Percentiles rank a stretch among this genome's conserved stretches.
These are phyloP conservation scores for Eupithecia centaureata DNA, from an alignment of 2,888 invertebrate species.

Conservation along the genomic window DNA sequence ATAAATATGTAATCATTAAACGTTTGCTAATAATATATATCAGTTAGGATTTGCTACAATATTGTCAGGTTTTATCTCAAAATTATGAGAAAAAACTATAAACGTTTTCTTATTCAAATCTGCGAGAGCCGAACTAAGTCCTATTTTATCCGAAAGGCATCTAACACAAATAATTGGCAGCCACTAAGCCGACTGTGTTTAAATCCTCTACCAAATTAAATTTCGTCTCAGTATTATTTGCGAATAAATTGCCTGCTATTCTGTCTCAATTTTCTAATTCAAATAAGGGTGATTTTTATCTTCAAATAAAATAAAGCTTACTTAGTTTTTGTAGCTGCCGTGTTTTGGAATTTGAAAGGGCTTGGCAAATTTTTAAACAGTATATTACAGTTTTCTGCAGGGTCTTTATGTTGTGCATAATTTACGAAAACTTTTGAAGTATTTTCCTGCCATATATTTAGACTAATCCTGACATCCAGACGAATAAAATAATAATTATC, in stretches of 20 bases:
- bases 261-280: slow-evolving; percentile 68
- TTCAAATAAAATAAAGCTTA: slow-evolving; percentile 60
- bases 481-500: too few species aligned
- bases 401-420: too few species aligned
- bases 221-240: slow-evolving; percentile 61
- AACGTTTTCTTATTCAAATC: slow-evolving; percentile 25
- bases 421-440: too few species aligned
- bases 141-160: slow-evolving; percentile 40
- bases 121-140: slow-evolving; percentile 31
- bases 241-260: slow-evolving; percentile 65
- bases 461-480: too few species aligned
- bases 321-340: slow-evolving; percentile 9
- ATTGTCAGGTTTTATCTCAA: not conserved
- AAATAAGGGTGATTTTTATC: slow-evolving; percentile 62
- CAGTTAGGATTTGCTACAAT: too few species aligned
- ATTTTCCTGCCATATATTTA: too few species aligned
- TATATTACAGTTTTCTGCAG: too few species aligned
- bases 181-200: slow-evolving; percentile 42
- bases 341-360: not conserved
- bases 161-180: slow-evolving; percentile 47
- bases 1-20: too few species aligned
- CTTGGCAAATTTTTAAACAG: not conserved
- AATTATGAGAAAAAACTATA: not conserved
- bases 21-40: too few species aligned
- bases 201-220: slow-evolving; percentile 54